Evolutionary conservation across 2,888 invertebrate genomes (phyloP).

Genomic region (Dasysyrphus albostriatus): DNA sequence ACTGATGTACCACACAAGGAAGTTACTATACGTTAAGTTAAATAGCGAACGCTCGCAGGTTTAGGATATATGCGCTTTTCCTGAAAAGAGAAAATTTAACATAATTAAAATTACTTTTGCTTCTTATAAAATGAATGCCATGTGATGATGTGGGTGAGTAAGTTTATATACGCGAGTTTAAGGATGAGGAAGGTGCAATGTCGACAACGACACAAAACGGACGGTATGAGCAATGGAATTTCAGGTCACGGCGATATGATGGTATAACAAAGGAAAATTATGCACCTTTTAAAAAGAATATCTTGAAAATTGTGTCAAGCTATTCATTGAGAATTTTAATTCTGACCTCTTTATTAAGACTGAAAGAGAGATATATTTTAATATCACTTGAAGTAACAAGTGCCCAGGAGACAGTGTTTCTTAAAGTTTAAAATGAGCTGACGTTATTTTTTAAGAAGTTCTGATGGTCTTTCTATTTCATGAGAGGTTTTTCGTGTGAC

Average conservation of each 20-base stretch:
- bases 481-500: background rate
- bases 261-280: conserved; percentile 25
- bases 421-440: conserved; percentile 19
- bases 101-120: conserved; percentile 73
- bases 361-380: conserved; percentile 18
- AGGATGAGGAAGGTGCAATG: conserved; percentile 11
- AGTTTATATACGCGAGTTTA: background rate
- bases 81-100: conserved; percentile 61
- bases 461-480: background rate
- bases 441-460: background rate
- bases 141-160: conserved; percentile 21
- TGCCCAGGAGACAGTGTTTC: conserved; percentile 1
- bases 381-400: conserved; percentile 21
- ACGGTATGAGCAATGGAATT: conserved; percentile 21
- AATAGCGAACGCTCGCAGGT: conserved; percentile 26
- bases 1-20: background rate
- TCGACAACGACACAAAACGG: conserved; percentile 11
- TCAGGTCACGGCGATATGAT: conserved; percentile 38
- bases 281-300: conserved; percentile 21
- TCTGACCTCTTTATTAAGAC: conserved; percentile 26
- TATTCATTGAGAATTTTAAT: conserved; percentile 49
- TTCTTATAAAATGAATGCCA: conserved; percentile 51
- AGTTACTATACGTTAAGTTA: conserved; percentile 6
- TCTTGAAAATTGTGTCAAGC: conserved; percentile 38
- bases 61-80: conserved; percentile 57